Evolutionary conservation across 2,797 vertebrate species (phyloP).

Genomic region (Lepidocolaptes lacrymiger): DNA sequence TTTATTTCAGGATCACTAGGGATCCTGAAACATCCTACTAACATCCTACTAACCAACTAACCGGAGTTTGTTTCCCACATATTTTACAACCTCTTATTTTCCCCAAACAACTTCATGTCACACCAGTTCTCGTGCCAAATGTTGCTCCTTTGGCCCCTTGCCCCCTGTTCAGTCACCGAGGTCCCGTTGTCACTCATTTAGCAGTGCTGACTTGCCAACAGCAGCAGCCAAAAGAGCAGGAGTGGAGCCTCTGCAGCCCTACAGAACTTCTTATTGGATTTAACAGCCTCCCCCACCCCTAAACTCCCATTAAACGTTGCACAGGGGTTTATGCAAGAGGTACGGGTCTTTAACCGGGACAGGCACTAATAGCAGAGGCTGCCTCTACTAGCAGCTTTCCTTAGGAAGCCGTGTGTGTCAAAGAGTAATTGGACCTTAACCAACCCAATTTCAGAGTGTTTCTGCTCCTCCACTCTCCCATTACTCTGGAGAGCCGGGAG

Average conservation of each 20-base stretch:
- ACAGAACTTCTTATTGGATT: not conserved
- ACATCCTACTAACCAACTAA: not conserved
- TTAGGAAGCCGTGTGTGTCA: not conserved
- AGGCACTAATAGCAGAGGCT: not conserved
- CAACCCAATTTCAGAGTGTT: not conserved
- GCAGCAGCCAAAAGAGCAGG: not conserved
- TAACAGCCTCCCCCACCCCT: not conserved
- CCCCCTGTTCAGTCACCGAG: not conserved
- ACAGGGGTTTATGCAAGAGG: not conserved
- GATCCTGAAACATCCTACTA: not conserved
- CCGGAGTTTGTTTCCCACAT: not conserved
- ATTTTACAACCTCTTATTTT: not conserved
- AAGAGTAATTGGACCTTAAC: slow-evolving; percentile 27
- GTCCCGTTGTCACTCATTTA: not conserved
- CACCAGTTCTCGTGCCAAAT: not conserved
- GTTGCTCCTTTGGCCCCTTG: not conserved
- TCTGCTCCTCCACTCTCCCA: not conserved
- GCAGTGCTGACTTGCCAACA: not conserved
- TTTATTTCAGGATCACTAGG: not conserved
- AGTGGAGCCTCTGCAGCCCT: not conserved
- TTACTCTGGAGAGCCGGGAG: not conserved
- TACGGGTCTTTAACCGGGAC: not conserved
- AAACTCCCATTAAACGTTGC: not conserved
- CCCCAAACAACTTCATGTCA: not conserved
- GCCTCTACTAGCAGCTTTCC: not conserved